Evolutionary conservation across 2,113 vertebrate genomes (phyloP).

Genomic region (Cyanoderma ruficeps): DNA sequence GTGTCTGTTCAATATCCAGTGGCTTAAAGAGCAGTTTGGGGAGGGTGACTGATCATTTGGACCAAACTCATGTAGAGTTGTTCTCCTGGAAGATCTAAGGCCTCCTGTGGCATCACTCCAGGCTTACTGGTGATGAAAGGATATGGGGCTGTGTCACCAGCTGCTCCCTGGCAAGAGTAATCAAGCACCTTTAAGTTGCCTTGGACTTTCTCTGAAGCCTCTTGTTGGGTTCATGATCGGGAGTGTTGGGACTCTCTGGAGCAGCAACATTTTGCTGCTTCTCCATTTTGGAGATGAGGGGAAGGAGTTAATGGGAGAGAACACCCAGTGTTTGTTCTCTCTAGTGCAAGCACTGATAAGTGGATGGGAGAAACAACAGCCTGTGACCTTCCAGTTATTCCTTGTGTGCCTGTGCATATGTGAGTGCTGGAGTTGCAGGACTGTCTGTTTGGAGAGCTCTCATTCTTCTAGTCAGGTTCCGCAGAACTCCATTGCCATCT

Average conservation of each 20-base stretch:
- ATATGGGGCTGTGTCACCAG: background rate
- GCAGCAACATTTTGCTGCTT: background rate
- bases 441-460: background rate
- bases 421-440: background rate
- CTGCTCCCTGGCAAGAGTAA: background rate
- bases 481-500: background rate
- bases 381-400: slow-evolving; percentile 42
- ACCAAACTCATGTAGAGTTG: background rate
- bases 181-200: background rate
- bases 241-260: background rate
- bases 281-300: background rate
- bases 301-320: slow-evolving; percentile 31
- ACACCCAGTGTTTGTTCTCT: slow-evolving; percentile 39
- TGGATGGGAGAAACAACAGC: slow-evolving; percentile 39
- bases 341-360: slow-evolving; percentile 33
- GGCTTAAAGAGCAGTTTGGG: background rate
- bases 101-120: background rate
- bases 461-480: background rate
- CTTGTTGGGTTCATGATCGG: accelerated
- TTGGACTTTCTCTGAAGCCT: background rate
- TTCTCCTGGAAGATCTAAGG: background rate
- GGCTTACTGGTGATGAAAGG: background rate
- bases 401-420: background rate
- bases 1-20: background rate
- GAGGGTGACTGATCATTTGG: background rate